These are phyloP conservation scores for Chrysopa pallens DNA, from an alignment of 1,140 invertebrate species.

Conservation along the genomic window DNA sequence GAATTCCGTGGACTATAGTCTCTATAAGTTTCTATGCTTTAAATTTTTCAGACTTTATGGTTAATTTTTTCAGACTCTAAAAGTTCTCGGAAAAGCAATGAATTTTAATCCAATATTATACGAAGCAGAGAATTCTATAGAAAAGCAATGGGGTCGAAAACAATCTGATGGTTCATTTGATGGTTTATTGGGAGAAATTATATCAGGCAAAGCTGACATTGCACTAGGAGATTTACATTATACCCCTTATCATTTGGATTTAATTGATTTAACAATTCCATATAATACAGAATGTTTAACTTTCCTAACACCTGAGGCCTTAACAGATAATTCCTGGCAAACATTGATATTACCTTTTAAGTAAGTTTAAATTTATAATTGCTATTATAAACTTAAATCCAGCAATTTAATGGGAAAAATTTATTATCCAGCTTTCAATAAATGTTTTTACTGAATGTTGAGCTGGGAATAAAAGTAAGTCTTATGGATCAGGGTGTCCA, in stretches of 20 bases:
- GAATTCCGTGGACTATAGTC: no score
- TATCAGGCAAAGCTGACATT: slow-evolving; percentile 43
- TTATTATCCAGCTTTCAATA: not conserved
- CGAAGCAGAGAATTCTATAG: slow-evolving; percentile 31
- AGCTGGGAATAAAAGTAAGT: not conserved
- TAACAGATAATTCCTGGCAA: slow-evolving; percentile 64
- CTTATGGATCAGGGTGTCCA: no score
- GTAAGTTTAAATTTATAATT: slow-evolving; percentile 21
- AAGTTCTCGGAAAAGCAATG: slow-evolving; percentile 41
- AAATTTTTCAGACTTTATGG: no score
- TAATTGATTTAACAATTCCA: slow-evolving; percentile 57
- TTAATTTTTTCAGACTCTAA: slow-evolving; percentile 40
- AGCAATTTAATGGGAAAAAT: not conserved
- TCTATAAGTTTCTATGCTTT: no score
- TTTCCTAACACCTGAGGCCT: slow-evolving; percentile 61
- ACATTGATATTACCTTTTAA: slow-evolving; percentile 62
- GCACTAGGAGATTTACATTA: slow-evolving; percentile 63
- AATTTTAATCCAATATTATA: slow-evolving; percentile 50
- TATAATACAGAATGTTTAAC: slow-evolving; percentile 67
- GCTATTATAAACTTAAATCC: slow-evolving; percentile 1
- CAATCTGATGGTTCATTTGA: slow-evolving; percentile 38
- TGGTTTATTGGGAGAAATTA: slow-evolving; percentile 52
- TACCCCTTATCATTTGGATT: slow-evolving; percentile 40
- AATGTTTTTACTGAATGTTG: slow-evolving; percentile 4
- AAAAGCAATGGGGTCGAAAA: slow-evolving; percentile 42